Percentiles rank a stretch among this genome's conserved stretches.
Conservation (phyloP, 92 coral and sea anemone genomes). For the Porites rus region DNA sequence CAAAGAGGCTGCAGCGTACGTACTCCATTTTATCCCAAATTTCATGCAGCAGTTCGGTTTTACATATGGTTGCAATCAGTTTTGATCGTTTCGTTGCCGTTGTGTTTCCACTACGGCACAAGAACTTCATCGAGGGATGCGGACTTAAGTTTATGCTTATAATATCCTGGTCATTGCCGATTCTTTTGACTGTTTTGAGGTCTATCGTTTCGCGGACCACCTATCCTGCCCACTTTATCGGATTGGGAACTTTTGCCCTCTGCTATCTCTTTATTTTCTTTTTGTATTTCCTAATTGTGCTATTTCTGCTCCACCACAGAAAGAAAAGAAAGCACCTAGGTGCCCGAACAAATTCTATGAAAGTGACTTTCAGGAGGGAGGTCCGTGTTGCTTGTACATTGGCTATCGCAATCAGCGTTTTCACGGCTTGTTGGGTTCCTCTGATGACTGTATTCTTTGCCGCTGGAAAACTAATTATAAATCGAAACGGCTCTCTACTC, state of each 20-base stretch:
- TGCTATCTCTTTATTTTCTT: not conserved
- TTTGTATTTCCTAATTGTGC: not conserved
- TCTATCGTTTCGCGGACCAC: not conserved
- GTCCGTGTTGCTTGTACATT: slow-evolving; percentile 52
- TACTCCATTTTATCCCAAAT: too few species aligned
- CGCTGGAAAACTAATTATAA: not conserved
- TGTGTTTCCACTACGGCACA: too few species aligned
- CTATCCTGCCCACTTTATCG: not conserved
- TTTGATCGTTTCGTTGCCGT: too few species aligned
- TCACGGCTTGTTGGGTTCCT: slow-evolving; percentile 55
- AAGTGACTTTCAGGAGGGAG: too few species aligned
- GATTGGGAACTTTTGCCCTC: not conserved
- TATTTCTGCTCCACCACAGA: not conserved
- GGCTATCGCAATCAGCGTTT: slow-evolving; percentile 39
- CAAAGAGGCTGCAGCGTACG: slow-evolving; percentile 10
- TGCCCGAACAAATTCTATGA: not conserved
- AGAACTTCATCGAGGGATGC: too few species aligned
- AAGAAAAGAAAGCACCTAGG: not conserved
- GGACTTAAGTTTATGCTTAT: too few species aligned
- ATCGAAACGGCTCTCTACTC: slow-evolving; percentile 32
- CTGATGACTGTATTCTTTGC: slow-evolving; percentile 4
- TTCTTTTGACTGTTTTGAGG: too few species aligned
- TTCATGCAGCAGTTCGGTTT: too few species aligned
- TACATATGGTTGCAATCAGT: too few species aligned
- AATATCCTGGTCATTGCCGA: too few species aligned